Evolutionary conservation across 2,113 vertebrate species (phyloP).

Genomic region (Coregonus clupeaformis): DNA sequence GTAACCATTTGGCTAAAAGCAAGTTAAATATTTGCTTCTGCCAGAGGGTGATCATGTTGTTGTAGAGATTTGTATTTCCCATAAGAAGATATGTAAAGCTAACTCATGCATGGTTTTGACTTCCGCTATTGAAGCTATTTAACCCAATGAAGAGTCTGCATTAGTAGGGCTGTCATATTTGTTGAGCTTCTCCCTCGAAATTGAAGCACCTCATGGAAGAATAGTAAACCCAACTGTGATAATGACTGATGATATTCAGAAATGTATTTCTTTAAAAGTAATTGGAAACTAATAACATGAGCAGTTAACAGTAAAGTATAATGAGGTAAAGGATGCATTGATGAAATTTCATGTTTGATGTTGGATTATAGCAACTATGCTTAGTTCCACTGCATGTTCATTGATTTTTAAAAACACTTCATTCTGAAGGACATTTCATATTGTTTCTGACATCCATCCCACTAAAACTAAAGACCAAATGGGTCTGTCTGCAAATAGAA

Average conservation of each 20-base stretch:
- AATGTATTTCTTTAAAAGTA: background rate
- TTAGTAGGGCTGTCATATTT: background rate
- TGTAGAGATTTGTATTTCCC: too few relatives aligned
- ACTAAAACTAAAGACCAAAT: too few relatives aligned
- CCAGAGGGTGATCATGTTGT: too few relatives aligned
- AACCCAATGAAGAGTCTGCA: conserved; percentile 64
- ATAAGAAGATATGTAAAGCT: too few relatives aligned
- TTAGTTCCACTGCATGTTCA: background rate
- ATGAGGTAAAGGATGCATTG: too few relatives aligned
- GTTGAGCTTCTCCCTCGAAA: conserved; percentile 49
- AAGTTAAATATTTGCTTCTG: too few relatives aligned
- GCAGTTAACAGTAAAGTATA: too few relatives aligned
- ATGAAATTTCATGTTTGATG: too few relatives aligned
- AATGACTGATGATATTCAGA: background rate
- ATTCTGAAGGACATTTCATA: background rate
- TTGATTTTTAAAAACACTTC: background rate
- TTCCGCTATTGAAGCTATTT: conserved; percentile 42
- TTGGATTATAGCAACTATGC: background rate
- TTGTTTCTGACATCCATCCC: background rate
- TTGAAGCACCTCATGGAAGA: too few relatives aligned
- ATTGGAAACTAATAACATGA: background rate
- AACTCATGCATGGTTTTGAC: conserved; percentile 20
- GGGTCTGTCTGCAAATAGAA: background rate
- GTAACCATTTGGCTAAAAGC: too few relatives aligned
- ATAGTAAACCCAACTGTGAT: too few relatives aligned